Percentiles rank a stretch among this genome's conserved stretches.
Evolutionary conservation across 1,140 invertebrate genomes (phyloP).

Genomic region (Rhynchophorus ferrugineus): DNA sequence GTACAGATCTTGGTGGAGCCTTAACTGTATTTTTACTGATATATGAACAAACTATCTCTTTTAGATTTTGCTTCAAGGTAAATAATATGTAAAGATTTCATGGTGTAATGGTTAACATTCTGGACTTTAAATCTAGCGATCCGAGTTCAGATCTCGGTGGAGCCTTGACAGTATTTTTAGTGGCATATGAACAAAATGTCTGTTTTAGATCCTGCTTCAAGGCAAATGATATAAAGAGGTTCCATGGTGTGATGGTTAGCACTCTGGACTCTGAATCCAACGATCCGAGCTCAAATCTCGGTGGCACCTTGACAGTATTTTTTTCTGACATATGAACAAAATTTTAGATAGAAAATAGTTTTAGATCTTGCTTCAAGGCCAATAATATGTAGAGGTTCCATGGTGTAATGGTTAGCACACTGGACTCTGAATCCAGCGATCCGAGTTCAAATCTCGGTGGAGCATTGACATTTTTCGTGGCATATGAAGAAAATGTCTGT

Average conservation of each 20-base stretch:
- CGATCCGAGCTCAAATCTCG: constrained; percentile 37
- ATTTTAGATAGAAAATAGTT: neutral
- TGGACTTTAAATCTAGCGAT: too few species aligned
- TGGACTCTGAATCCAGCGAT: constrained; percentile 37
- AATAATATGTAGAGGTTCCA: constrained; percentile 16
- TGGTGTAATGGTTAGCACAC: constrained; percentile 37
- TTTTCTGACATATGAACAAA: neutral
- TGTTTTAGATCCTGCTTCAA: neutral
- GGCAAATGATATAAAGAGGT: constrained; percentile 1
- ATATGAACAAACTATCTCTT: neutral
- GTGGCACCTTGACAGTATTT: constrained; percentile 20
- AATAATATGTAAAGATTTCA: neutral
- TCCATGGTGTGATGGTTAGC: constrained; percentile 36
- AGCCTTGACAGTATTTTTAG: neutral
- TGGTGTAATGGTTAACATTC: too few species aligned
- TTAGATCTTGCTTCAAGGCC: neutral
- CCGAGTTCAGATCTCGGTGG: too few species aligned
- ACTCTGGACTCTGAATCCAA: constrained; percentile 37
- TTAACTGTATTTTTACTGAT: neutral
- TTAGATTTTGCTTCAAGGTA: neutral
- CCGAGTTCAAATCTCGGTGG: constrained; percentile 37
- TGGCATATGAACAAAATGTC: neutral
- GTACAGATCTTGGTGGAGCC: constrained; percentile 35
- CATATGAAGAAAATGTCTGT: too few species aligned
- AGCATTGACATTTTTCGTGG: constrained; percentile 10